Evolutionary conservation across 2,888 invertebrate genomes (phyloP), one percentile per base, ranked within the genome.

Genomic region (Campopleginae sp.): DNA sequence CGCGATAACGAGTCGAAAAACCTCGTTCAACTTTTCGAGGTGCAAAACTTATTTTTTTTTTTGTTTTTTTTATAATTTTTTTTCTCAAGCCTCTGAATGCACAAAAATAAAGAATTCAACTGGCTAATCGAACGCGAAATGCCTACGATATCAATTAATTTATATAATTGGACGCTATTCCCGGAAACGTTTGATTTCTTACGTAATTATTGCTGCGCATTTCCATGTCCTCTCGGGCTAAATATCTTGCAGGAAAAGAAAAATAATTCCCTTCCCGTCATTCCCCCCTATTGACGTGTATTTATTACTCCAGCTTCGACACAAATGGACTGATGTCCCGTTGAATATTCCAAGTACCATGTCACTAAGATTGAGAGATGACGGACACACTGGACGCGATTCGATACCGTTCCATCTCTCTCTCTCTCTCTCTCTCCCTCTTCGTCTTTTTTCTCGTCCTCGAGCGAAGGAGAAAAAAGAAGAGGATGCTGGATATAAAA

Each of bases 311-410:
- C 27, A 12, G 75, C 27, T 63, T 66, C 66, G 84, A 77, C 81
- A 72, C 71, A 78, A 81, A 84, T 82, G 77, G 81, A 82, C 81
- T 61, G 77, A 82, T 82, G 70, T 84, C 71, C 81, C 84, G 84
- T 84, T 84, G 79, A 84, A 84, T 80, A 84, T 84, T 84, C 75
- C 84, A 70, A 76, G 80, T 61, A 80, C 33, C 61, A 80, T 75
- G 70, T 80, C 75, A 76, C 76, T 54, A 65, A 71, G 84, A 84
- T 84, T 76, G 84, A 80, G 80, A 80, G 80, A 84, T 80, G 84
- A 84, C 75, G 84, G 75, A 65, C 79, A 63, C 61, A 75, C 70
- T 42, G 66, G 31, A 71, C 79, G 71, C 79, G 58, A 82, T 78
- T 82, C 79, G 75, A 83, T 63, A 68, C 70, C 75, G 75, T 19